phyloP scores from a whole-genome alignment of 2,888 invertebrate species.

The Eupithecia exiguata region DNA sequence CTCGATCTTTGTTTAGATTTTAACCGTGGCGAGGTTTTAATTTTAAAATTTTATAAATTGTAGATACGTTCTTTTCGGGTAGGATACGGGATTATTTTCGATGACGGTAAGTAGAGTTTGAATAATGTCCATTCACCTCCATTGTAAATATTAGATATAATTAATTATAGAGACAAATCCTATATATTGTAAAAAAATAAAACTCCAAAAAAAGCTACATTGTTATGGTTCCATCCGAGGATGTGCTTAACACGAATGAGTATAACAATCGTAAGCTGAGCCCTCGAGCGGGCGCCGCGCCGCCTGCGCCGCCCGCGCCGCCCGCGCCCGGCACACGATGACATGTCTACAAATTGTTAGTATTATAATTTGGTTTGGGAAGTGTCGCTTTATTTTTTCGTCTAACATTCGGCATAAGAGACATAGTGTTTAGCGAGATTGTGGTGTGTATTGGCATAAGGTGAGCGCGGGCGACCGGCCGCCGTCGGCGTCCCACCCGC shows the following conservation, averaged over 20 bases:
- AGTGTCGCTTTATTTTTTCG: slow-evolving; percentile 72
- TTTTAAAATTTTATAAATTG: slow-evolving; percentile 79
- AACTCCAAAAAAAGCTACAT: slow-evolving; percentile 83
- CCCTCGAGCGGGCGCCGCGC: slow-evolving; percentile 49
- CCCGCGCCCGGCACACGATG: slow-evolving; percentile 40
- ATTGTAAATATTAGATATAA: slow-evolving; percentile 84
- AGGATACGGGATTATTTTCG: slow-evolving; percentile 73
- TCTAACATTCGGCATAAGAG: slow-evolving; percentile 75
- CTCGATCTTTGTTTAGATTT: slow-evolving; percentile 76
- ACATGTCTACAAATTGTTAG: slow-evolving; percentile 67
- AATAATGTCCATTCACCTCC: slow-evolving; percentile 83
- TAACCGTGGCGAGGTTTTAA: slow-evolving; percentile 77
- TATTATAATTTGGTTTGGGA: slow-evolving; percentile 74
- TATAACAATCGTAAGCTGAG: slow-evolving; percentile 73
- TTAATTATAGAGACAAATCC: slow-evolving; percentile 83
- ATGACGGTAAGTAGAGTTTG: slow-evolving; percentile 79
- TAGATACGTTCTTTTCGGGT: slow-evolving; percentile 83
- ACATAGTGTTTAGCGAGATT: slow-evolving; percentile 72
- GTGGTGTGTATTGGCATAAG: slow-evolving; percentile 66
- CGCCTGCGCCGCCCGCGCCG: slow-evolving; percentile 38
- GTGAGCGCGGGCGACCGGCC: slow-evolving; percentile 45
- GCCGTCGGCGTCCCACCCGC: slow-evolving; percentile 48
- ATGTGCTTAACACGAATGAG: slow-evolving; percentile 66
- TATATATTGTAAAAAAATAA: slow-evolving; percentile 83
- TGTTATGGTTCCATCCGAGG: slow-evolving; percentile 75